A percentile compares a stretch with the other conserved stretches of the same genome.
Conservation (phyloP, 2,797 vertebrate genomes). For the Agapornis canus region DNA sequence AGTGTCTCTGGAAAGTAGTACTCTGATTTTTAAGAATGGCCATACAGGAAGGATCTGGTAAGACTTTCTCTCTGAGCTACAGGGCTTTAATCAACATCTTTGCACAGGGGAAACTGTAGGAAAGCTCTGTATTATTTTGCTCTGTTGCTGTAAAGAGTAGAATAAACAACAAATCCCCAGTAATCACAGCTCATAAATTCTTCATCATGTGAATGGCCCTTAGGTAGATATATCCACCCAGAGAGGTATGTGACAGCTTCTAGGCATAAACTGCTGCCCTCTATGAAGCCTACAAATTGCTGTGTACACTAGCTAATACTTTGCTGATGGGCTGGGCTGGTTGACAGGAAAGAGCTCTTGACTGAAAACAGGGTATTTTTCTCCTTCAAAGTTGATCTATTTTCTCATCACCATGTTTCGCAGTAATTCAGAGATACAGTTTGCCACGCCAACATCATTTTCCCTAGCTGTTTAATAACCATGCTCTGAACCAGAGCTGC, state of each 20-base stretch:
- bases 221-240: background rate
- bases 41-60: background rate
- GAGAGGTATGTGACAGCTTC: slow-evolving; percentile 14
- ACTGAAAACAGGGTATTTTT: slow-evolving; percentile 39
- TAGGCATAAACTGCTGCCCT: slow-evolving; percentile 30
- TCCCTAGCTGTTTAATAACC: slow-evolving; percentile 59
- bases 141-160: background rate
- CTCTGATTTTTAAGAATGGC: background rate
- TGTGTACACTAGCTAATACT: background rate
- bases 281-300: slow-evolving; percentile 8
- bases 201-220: background rate
- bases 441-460: slow-evolving; percentile 41
- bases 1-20: background rate
- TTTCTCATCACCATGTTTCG: slow-evolving; percentile 40
- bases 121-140: background rate
- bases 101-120: background rate
- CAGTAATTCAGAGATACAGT: slow-evolving; percentile 23
- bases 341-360: slow-evolving; percentile 36
- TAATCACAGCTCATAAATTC: slow-evolving; percentile 44
- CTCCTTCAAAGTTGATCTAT: slow-evolving; percentile 38
- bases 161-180: background rate
- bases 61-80: background rate
- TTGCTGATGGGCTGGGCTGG: slow-evolving; percentile 13
- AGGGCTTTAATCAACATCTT: background rate
- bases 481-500: slow-evolving; percentile 8